Evolutionary conservation across 1,140 invertebrate genomes (phyloP), one percentile per base, ranked within the genome.

Genomic region (Tribolium castaneum): DNA sequence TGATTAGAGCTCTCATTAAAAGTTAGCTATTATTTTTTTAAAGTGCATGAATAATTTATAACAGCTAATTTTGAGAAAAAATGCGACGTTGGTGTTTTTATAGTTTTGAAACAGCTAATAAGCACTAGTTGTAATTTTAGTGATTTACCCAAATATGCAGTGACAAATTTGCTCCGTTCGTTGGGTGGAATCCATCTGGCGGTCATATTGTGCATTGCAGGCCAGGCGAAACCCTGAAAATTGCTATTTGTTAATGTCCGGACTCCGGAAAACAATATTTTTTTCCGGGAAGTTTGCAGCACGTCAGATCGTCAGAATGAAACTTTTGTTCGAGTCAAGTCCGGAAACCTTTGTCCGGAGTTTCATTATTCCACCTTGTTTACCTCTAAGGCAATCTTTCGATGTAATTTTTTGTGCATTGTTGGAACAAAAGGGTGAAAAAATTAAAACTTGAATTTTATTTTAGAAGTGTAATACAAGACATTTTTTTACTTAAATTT

Each of bases 111-210:
- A n/a, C n/a, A n/a, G n/a, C n/a, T n/a, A n/a, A n/a, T n/a, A n/a
- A n/a, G n/a, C n/a, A n/a, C n/a, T n/a, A 62, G 10, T 6, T 66
- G 13, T 3, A 19, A 19, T 19, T 19, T 66, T 7, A 66, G 51
- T n/a, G 10, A 51, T 78, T 90, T 89, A 89, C 93, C 93, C 82
- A 93, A 86, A 84, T 93, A 94, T 14, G 93, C 89, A 30, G 92
- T 92, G 1, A 92, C 89, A 78, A 94, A 92, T 87, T 91, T 92
- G 83, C 93, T 94, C 56, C 94, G 90, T 85, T 96, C 95, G 73
- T 92, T 90, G 0, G 92, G 92, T 2, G 95, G 95, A 70, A 95
- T 93, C 96, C 96, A 97, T 83, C 93, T 92, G 0, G 94, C 93
- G 10, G 94, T 92, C 86, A 97, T 89, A 51, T 92, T 89, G 87